Evolutionary conservation across 2,797 vertebrate species (phyloP).

Genomic region (Myiotriccus ornatus): DNA sequence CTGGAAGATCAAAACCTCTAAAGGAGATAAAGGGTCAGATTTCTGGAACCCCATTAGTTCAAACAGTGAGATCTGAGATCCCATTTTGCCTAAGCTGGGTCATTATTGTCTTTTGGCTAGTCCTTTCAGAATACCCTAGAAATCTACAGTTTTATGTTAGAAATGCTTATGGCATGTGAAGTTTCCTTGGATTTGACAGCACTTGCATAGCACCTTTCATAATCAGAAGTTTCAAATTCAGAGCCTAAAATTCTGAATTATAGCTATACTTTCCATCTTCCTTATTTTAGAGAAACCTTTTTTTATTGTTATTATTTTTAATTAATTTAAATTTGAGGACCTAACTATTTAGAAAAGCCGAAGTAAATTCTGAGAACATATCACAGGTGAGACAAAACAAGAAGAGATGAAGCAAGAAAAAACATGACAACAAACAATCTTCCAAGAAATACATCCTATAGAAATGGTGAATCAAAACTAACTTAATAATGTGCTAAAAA

Average conservation of each 20-base stretch:
- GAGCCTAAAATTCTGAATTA: not conserved
- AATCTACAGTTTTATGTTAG: not conserved
- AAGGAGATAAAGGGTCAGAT: not conserved
- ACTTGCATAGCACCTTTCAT: not conserved
- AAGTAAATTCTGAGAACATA: not conserved
- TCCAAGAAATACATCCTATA: not conserved
- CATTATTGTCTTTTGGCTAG: fast-evolving
- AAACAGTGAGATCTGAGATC: not conserved
- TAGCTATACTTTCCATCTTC: not conserved
- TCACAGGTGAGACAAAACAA: fast-evolving
- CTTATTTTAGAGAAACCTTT: not conserved
- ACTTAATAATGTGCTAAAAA: not conserved
- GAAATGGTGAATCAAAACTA: not conserved
- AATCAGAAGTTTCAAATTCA: not conserved
- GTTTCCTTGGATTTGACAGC: not conserved
- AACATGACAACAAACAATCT: not conserved
- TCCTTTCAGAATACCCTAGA: not conserved
- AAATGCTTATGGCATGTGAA: not conserved
- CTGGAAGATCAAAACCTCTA: not conserved
- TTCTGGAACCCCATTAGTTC: not conserved
- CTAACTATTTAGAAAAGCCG: not conserved
- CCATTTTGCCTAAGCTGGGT: not conserved
- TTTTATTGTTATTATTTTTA: no score
- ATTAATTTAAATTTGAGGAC: fast-evolving
- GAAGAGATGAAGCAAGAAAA: not conserved